Base-by-base conservation (phyloP, 1,140 invertebrate genomes). In the Lerema accius region DNA sequence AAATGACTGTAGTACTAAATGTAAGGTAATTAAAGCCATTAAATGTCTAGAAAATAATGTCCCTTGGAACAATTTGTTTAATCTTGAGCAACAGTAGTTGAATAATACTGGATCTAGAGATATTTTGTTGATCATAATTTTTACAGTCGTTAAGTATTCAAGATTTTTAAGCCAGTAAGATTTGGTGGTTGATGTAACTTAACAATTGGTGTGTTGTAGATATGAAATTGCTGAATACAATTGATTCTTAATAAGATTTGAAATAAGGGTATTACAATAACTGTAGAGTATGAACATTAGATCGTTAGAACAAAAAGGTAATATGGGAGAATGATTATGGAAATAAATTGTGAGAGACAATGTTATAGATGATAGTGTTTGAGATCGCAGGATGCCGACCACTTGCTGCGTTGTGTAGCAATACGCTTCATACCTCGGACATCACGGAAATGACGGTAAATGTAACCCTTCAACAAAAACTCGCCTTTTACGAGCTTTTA, bases 241-340 rank as follows among this genome's bases (percentile, higher is more conserved):
- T n/a, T n/a, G n/a, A n/a, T n/a, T n/a, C n/a, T n/a, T n/a, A n/a
- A n/a, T n/a, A n/a, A n/a, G n/a, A n/a, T n/a, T n/a, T n/a, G n/a
- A n/a, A n/a, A n/a, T n/a, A n/a, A n/a, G n/a, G n/a, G n/a, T n/a
- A n/a, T n/a, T n/a, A n/a, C n/a, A n/a, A n/a, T n/a, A n/a, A n/a
- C n/a, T n/a, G n/a, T 3, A 50, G 10, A 35, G 7, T 50, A 16
- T 14, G 14, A 32, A 49, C 46, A 49, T 49, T 7, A 3, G 26
- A 50, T 37, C 26, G 7, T 16, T 16, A 6, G 9, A 17, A 50
- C 46, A 50, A 50, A 50, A 50, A 50, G 26, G 13, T 50, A 17
- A 50, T 35, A 50, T 37, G 48, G 48, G 26, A 35, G 28, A 50
- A 50, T 35, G 48, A 50, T 50, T 50, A 50, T 50, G 28, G 48